phyloP scores from a whole-genome alignment of 2,888 invertebrate genomes.

The Limnephilus marmoratus region DNA sequence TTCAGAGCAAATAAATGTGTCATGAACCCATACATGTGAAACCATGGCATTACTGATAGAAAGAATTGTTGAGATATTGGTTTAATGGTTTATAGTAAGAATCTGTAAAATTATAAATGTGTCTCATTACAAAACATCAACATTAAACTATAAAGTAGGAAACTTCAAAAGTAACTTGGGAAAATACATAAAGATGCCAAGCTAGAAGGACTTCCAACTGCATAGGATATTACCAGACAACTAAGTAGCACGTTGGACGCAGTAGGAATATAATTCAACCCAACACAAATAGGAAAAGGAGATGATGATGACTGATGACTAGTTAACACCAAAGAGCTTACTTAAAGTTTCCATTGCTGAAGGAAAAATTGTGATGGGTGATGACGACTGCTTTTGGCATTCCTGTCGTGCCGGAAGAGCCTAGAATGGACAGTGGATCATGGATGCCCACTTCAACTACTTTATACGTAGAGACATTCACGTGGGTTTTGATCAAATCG shows the following conservation, averaged over 20 bases:
- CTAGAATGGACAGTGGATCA: constrained; percentile 74
- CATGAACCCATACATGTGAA: constrained; percentile 88
- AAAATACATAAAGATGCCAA: neutral
- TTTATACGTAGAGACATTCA: constrained; percentile 71
- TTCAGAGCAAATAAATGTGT: constrained; percentile 79
- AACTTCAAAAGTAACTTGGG: too few relatives aligned
- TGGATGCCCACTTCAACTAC: constrained; percentile 74
- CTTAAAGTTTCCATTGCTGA: constrained; percentile 65
- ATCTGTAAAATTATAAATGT: neutral
- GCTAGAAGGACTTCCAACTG: too few relatives aligned
- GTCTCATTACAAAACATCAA: too few relatives aligned
- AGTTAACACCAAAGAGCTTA: neutral
- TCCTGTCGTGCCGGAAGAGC: constrained; percentile 85
- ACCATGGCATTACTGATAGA: constrained; percentile 87
- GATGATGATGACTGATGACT: neutral
- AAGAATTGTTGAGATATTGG: constrained; percentile 64
- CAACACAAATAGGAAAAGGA: too few relatives aligned
- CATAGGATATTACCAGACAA: too few relatives aligned
- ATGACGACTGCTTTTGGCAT: constrained; percentile 82
- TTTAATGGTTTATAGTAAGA: neutral
- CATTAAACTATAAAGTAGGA: too few relatives aligned
- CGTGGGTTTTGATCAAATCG: constrained; percentile 69
- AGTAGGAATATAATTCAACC: too few relatives aligned
- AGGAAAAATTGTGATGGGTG: constrained; percentile 78
- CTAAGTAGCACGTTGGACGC: too few relatives aligned